phyloP scores from a whole-genome alignment of 2,888 invertebrate genomes.

The Morpho deidamia region DNA sequence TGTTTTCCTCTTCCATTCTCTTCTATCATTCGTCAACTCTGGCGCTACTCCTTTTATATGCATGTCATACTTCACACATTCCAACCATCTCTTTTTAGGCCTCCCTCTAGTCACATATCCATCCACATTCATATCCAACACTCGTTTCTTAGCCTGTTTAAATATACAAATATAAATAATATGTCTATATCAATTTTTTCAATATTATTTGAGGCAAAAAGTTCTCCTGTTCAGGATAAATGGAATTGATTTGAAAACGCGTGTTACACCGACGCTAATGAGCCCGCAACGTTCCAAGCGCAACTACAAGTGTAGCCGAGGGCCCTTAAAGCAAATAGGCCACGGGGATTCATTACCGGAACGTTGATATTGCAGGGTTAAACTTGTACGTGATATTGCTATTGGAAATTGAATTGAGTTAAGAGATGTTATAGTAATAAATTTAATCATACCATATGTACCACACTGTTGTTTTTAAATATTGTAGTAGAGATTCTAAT shows the following conservation, averaged over 20 bases:
- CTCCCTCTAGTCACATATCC: too few relatives aligned
- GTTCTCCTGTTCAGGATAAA: constrained; percentile 12
- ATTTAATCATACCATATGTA: too few relatives aligned
- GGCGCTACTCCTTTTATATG: too few relatives aligned
- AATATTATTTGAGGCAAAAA: background rate
- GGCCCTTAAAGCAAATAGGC: constrained; percentile 23
- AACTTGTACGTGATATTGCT: constrained; percentile 6
- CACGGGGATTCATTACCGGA: constrained; percentile 21
- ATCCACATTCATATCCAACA: too few relatives aligned
- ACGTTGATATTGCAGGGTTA: constrained; percentile 11
- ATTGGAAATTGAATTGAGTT: constrained; percentile 6
- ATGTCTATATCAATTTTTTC: background rate
- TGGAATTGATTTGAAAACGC: constrained; percentile 19
- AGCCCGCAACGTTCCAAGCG: constrained; percentile 21
- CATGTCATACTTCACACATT: too few relatives aligned
- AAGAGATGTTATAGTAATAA: background rate
- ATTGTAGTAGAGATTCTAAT: too few relatives aligned
- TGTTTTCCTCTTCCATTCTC: too few relatives aligned
- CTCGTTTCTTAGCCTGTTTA: background rate
- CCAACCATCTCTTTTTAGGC: too few relatives aligned
- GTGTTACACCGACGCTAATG: constrained; percentile 24
- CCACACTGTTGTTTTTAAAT: too few relatives aligned
- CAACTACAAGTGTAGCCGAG: constrained; percentile 21
- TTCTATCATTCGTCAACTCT: too few relatives aligned
- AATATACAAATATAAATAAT: background rate